These are phyloP conservation scores for Caloenas nicobarica DNA, from an alignment of 2,113 vertebrate species.

Conservation along the genomic window DNA sequence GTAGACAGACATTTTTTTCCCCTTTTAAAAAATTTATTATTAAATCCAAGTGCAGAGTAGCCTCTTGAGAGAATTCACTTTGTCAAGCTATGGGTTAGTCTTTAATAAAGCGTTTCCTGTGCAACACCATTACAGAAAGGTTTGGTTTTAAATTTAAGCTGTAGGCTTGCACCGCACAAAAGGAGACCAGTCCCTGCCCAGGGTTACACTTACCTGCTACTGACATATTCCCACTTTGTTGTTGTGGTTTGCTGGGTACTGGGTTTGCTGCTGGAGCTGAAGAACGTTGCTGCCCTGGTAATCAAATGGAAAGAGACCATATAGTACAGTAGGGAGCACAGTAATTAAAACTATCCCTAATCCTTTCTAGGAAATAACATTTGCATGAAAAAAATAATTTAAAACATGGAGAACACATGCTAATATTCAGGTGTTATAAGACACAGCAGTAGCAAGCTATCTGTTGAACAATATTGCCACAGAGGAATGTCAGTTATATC, in stretches of 20 bases:
- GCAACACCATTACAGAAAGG: neutral
- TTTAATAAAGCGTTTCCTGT: neutral
- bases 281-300: slow-evolving; percentile 61
- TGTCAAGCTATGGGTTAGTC: neutral
- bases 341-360: neutral
- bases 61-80: neutral
- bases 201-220: slow-evolving; percentile 59
- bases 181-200: neutral
- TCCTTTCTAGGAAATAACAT: neutral
- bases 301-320: slow-evolving; percentile 12
- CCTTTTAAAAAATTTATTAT: neutral
- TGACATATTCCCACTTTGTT: slow-evolving; percentile 61
- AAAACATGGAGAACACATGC: neutral
- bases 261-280: slow-evolving; percentile 45
- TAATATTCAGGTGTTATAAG: neutral
- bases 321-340: neutral
- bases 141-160: neutral
- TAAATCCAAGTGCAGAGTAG: neutral
- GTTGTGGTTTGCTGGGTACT: slow-evolving; percentile 59
- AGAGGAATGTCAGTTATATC: slow-evolving; percentile 28
- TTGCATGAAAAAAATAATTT: neutral
- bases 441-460: neutral
- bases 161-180: neutral
- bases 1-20: too few species aligned
- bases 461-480: neutral